Evolutionary conservation across 2,113 vertebrate genomes (phyloP), one percentile per base, ranked within the genome.

Genomic region (Urocolius indicus): DNA sequence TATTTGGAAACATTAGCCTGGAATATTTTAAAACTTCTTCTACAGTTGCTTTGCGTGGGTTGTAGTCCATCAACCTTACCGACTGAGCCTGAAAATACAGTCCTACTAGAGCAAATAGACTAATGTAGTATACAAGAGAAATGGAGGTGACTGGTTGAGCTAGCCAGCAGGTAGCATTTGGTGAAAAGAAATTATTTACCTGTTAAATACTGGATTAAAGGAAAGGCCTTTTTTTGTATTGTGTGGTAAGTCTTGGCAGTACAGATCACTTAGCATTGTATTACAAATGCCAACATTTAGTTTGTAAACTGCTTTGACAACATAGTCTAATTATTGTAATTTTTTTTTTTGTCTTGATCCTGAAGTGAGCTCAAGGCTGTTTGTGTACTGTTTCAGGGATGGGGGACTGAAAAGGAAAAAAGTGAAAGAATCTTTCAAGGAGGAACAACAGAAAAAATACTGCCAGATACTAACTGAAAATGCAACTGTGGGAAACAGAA

Each of bases 391-490:
- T 94, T 95, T 65, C 97, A 99, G 99, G 99, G 99, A 99, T 27
- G 99, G 99, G 29, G 98, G 98, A 3, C 97, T 99, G 96, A 99
- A 99, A 96, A 98, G 99, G 94, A 98, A 89, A 30, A 99, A 98
- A 48, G 98, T 99, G 79, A 99, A 99, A 94, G 98, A 99, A 5
- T 97, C 97, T 8, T 98, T 98, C 32, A 99, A 98, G 89, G 98
- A 99, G 84, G 98, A 99, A 84, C 99, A 99, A 76, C 99, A 99
- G 98, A 99, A 98, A 96, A 98, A 98, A 81, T 99, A 99, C 96
- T 99, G 98, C 97, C 98, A 97, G 95, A 98, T 99, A 96, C 96
- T 99, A 7, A 92, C 96, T n/a, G 98, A 97, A 96, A 92, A 98
- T 3, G 98, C 77, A 36, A 30, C 49, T 49, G 65, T 75, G 57